Evolutionary conservation across 2,797 vertebrate species (phyloP), one percentile per base, ranked within the genome.

Genomic region (Neoniphon sammara): DNA sequence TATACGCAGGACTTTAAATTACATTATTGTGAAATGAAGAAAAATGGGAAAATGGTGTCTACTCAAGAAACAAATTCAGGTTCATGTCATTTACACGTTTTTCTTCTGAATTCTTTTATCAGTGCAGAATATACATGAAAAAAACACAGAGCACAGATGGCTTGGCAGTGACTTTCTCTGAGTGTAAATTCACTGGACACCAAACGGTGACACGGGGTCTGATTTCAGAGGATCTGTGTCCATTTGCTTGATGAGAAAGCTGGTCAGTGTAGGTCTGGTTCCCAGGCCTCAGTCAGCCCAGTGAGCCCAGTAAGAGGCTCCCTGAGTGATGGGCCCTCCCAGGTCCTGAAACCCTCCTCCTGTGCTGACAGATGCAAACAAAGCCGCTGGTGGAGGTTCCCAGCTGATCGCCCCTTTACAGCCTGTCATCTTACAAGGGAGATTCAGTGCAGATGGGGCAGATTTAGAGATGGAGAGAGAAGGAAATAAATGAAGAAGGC

Each of bases 361-460:
- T 52, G 12, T 47, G 84, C 85, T 91, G 91, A 91, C 82, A 90
- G 91, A 89, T 76, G 30, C 46, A 44, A 63, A 91, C 89, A 91
- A 86, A 88, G 83, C 70, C 58, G 4, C 58, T 6, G 52, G 31
- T 14, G 46, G 58, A 80, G 49, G 60, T 70, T 88, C 70, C 72
- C 78, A 71, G 70, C 61, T 75, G 77, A 85, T 36, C 25, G 75
- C 56, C 31, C 47, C 63, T 44, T 42, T 47, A 72, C 55, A 64
- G 53, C 21, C 36, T 27, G 47, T 72, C 62, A 7, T 21, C 17
- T 73, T 54, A 46, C 50, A 20, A 21, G 54, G 30, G 61, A 30
- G 27, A 56, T 36, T 36, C 46, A n/a, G 53, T 44, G 62, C 30
- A 42, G 60, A 23, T 31, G 21, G 30, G 20, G 31, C 52, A 23